Evolutionary conservation across 2,797 vertebrate species (phyloP).

Genomic region (Amniataba percoides): DNA sequence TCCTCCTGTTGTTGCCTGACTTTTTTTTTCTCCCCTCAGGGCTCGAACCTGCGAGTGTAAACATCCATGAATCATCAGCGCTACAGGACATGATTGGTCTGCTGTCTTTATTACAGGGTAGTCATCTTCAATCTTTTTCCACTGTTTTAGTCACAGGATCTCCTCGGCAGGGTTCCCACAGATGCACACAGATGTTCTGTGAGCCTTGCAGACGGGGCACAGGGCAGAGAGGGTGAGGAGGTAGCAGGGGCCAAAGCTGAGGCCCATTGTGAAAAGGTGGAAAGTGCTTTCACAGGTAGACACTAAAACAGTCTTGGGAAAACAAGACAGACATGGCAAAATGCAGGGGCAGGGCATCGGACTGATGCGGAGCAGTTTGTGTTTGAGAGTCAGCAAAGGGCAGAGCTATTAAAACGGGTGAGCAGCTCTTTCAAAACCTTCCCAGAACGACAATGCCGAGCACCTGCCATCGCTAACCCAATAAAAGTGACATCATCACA

Average conservation of each 20-base stretch:
- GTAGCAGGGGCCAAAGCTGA: neutral
- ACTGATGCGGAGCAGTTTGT: neutral
- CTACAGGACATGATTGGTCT: conserved; percentile 21
- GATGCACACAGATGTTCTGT: conserved; percentile 9
- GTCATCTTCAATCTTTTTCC: neutral
- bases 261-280: neutral
- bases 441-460: neutral
- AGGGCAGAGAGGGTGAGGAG: neutral
- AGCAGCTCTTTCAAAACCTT: neutral
- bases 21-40: conserved; percentile 35
- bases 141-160: neutral
- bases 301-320: neutral
- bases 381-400: neutral
- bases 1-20: conserved; percentile 25
- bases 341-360: neutral
- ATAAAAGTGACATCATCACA: neutral
- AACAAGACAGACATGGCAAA: neutral
- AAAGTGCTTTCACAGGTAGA: neutral
- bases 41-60: conserved; percentile 39
- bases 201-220: neutral
- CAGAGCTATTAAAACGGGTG: neutral
- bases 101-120: neutral
- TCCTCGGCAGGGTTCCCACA: neutral
- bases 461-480: neutral
- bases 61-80: conserved; percentile 64